Conservation (phyloP, 1,140 invertebrate species). For the Brachionus rubens region DNA sequence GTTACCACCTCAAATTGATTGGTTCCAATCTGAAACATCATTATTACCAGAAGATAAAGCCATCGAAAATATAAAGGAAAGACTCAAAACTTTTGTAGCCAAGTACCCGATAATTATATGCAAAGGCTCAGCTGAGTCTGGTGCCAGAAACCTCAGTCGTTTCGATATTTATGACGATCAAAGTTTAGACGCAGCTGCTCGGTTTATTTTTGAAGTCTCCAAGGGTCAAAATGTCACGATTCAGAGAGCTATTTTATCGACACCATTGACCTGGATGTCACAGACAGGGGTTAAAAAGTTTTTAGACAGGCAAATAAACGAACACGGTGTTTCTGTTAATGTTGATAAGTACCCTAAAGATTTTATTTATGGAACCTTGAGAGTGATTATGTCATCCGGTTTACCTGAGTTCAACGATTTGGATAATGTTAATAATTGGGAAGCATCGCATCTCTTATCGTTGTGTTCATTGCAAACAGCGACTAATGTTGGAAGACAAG, state of each 20-base stretch:
- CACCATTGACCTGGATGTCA: slow-evolving; percentile 2
- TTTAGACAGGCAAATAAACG: slow-evolving; percentile 12
- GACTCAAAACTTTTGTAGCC: background rate
- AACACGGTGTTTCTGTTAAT: background rate
- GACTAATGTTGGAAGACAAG: slow-evolving; percentile 4
- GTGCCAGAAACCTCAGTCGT: background rate
- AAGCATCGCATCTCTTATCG: background rate
- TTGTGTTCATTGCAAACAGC: slow-evolving; percentile 12
- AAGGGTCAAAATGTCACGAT: slow-evolving; percentile 19
- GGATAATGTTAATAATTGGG: background rate
- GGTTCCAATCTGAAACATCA: background rate
- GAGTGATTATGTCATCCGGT: background rate
- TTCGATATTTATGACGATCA: background rate
- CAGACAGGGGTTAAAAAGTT: background rate
- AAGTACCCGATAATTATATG: background rate
- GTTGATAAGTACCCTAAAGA: background rate
- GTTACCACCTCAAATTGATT: background rate
- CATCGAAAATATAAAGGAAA: background rate
- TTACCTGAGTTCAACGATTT: background rate
- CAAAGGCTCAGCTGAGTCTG: slow-evolving; percentile 4
- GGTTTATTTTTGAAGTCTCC: background rate
- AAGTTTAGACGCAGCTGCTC: background rate
- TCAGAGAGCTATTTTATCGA: slow-evolving; percentile 9
- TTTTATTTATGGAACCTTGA: slow-evolving; percentile 14
- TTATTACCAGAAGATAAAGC: background rate